Base-by-base conservation (phyloP, 2,797 vertebrate species). In the Malurus leucopterus region DNA sequence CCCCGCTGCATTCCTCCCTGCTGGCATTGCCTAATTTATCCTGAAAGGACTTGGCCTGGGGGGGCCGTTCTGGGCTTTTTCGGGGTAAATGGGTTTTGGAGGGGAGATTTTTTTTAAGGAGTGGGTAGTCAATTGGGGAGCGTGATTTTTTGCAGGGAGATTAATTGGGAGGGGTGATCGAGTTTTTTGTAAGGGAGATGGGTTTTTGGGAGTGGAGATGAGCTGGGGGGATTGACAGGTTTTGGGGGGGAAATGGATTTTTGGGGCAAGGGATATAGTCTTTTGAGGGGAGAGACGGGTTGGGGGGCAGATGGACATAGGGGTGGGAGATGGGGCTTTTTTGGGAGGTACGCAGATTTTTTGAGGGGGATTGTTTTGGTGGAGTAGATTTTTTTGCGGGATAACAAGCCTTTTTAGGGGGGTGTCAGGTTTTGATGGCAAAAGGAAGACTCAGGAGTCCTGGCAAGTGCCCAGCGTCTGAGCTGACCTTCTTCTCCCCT, bases 21-120 rank as follows among this genome's bases (percentile, higher is more conserved):
- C n/a, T 73, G 59, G 80, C 80, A 81, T 81, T 81, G 59, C 86
- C 79, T 72, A 72, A 78, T 84, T 84, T 72, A 44, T 78, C 61
- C 86, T 15, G 41, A 49, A 63, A 64, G 40, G 57, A 29, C n/a
- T 50, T 4, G 30, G 44, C 2, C 6, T 18, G 24, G 30, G 54
- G 38, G 11, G n/a, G 44, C 0, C 4, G 11, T 38, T 2, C 59
- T 46, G 26, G 30, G 17, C 7, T 3, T 8, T 20, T 29, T 41
- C 4, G 44, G 63, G 76, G 18, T 41, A 23, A 23, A 34, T 36
- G 30, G 21, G 10, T 13, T 32, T 43, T 16, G 40, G 30, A 47
- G 8, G 26, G 32, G 13, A 22, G 9, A 30, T 18, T 44, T 54
- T 34, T 27, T 20, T 15, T 34, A 22, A 12, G 26, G 12, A 23